Conservation (phyloP, 2,888 invertebrate species). For the Protophormia terraenovae region DNA sequence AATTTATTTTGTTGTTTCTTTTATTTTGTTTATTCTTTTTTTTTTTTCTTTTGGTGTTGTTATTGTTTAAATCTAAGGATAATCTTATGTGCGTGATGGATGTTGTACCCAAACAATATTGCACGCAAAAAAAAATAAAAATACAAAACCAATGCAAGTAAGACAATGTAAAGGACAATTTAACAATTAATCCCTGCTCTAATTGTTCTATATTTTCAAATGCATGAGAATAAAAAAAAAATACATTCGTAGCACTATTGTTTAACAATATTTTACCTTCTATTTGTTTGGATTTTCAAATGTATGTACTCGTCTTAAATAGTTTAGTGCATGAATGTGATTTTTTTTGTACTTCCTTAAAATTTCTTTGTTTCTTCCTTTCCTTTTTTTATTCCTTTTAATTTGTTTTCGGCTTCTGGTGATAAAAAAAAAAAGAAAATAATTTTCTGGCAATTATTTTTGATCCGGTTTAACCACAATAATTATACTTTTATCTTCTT, state of each 20-base stretch:
- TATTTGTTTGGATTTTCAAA: conserved; percentile 23
- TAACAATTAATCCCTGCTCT: conserved; percentile 65
- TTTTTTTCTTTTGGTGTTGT: background rate
- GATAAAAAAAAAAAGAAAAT: conserved; percentile 13
- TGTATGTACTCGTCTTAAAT: too few relatives aligned
- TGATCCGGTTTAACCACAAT: conserved; percentile 69
- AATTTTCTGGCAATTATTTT: conserved; percentile 66
- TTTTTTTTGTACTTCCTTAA: conserved; percentile 8
- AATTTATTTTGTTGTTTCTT: conserved; percentile 14
- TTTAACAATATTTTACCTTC: background rate
- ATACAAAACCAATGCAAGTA: background rate
- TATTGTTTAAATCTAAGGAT: conserved; percentile 55
- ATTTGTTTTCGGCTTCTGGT: conserved; percentile 8
- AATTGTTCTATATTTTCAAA: conserved; percentile 62
- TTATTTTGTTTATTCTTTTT: background rate
- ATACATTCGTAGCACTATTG: background rate
- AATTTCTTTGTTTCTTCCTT: background rate
- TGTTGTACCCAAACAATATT: conserved; percentile 41
- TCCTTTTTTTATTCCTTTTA: background rate
- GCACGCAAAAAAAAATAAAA: conserved; percentile 21
- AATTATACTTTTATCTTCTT: conserved; percentile 65
- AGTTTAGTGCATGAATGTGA: background rate
- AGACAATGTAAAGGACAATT: conserved; percentile 61
- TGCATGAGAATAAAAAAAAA: background rate
- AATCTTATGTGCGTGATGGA: conserved; percentile 65